Evolutionary conservation across 1,140 invertebrate genomes (phyloP), one percentile per base, ranked within the genome.

Genomic region (Phenacoccus solenopsis): DNA sequence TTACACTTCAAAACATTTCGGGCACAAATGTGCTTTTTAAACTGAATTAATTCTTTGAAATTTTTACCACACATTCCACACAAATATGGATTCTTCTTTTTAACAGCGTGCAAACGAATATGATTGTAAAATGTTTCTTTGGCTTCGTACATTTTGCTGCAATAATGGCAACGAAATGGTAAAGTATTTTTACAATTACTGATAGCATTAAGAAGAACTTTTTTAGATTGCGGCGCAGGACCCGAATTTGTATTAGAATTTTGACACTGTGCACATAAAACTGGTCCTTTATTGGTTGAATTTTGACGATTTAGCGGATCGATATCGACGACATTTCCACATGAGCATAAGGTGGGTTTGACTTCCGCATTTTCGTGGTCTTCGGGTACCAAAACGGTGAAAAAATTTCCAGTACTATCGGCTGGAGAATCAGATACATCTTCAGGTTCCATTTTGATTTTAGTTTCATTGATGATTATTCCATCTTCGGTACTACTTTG

Each of bases 31-130:
- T 64, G 59, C 16, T 64, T 64, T 64, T 64, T 64, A 24, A 64
- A 64, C 25, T 64, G 59, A 13, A 64, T 5, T 22, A 64, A 64
- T 64, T 64, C 59, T 64, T 64, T 64, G 59, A 64, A 64, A 64
- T 64, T 64, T 64, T 64, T 64, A 64, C 59, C 59, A 64, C 59
- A 64, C 59, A 64, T 64, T 5, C 59, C 59, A 22, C 59, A 64
- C 13, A 64, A 22, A 64, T 64, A 64, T 16, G 59, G 59, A 64
- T 64, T 64, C 13, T 27, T 24, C 25, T 64, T 64, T 24, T 64
- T 64, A 10, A 27, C 20, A 3, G 59, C 59, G 25, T 64, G 59
- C 21, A 25, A 9, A 24, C 59, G 59, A 64, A 64, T 64, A 64
- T 64, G 59, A 16, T 64, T 64, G 59, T 64, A 64, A 20, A 64